These are phyloP conservation scores for Agonum fuliginosum DNA, from an alignment of 2,888 invertebrate species.

Conservation along the genomic window DNA sequence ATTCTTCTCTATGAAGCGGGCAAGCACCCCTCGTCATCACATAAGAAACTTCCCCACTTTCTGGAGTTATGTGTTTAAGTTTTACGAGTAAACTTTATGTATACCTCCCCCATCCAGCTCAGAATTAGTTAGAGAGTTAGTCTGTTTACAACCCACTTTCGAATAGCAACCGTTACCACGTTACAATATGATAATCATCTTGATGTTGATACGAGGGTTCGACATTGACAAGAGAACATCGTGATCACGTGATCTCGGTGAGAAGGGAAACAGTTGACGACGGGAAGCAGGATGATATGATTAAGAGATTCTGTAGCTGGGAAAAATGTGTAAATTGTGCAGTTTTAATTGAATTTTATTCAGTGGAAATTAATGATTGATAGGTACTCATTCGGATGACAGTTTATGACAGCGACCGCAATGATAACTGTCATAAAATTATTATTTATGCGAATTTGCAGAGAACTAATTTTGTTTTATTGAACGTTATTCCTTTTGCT, in stretches of 20 bases:
- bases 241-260: not conserved
- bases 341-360: too few species aligned
- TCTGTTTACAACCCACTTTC: constrained; percentile 33
- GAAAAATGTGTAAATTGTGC: too few species aligned
- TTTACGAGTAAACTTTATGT: constrained; percentile 38
- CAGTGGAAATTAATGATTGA: too few species aligned
- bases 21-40: constrained; percentile 5
- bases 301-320: too few species aligned
- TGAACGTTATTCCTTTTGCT: too few species aligned
- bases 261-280: too few species aligned
- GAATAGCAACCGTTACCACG: not conserved
- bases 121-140: constrained; percentile 17
- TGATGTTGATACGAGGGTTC: not conserved
- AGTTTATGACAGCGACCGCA: too few species aligned
- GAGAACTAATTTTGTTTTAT: too few species aligned
- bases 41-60: not conserved
- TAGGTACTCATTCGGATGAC: too few species aligned
- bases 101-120: not conserved
- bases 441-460: too few species aligned
- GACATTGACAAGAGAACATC: constrained; percentile 16
- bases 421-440: too few species aligned
- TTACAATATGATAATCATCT: constrained; percentile 4
- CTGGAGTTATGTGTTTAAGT: constrained; percentile 26
- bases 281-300: too few species aligned
- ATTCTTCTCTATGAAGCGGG: not conserved